These are phyloP conservation scores for Daptonema setosum DNA, from an alignment of 2,888 invertebrate species.

Conservation along the genomic window DNA sequence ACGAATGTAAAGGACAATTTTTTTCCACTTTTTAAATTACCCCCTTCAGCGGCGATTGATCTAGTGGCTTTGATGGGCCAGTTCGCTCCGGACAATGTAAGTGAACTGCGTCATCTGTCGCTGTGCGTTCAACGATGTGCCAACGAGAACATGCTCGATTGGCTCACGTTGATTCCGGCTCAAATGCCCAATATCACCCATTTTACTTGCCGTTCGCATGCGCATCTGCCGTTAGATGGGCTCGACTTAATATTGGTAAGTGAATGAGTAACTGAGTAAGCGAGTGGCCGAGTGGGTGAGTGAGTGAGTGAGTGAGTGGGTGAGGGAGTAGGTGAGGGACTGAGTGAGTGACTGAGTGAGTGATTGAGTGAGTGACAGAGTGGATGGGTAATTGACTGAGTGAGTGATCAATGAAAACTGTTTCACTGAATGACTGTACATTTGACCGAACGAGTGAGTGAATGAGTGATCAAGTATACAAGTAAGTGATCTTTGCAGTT, in stretches of 20 bases:
- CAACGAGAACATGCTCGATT: background rate
- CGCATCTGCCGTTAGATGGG: background rate
- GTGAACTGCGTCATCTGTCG: background rate
- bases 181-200: background rate
- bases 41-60: background rate
- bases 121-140: background rate
- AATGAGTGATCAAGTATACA: background rate
- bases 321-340: background rate
- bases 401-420: no score
- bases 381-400: no score
- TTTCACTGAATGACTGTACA: background rate
- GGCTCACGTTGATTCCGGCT: background rate
- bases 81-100: background rate
- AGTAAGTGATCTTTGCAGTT: background rate
- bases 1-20: no score
- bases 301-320: no score
- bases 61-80: background rate
- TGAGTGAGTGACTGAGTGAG: background rate
- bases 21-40: no score
- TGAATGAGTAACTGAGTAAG: background rate
- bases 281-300: no score
- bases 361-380: background rate
- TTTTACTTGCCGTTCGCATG: background rate
- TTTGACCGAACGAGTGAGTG: background rate
- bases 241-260: background rate